Evolutionary conservation across 2,797 vertebrate species (phyloP), one percentile per base, ranked within the genome.

Genomic region (Sebastes umbrosus): DNA sequence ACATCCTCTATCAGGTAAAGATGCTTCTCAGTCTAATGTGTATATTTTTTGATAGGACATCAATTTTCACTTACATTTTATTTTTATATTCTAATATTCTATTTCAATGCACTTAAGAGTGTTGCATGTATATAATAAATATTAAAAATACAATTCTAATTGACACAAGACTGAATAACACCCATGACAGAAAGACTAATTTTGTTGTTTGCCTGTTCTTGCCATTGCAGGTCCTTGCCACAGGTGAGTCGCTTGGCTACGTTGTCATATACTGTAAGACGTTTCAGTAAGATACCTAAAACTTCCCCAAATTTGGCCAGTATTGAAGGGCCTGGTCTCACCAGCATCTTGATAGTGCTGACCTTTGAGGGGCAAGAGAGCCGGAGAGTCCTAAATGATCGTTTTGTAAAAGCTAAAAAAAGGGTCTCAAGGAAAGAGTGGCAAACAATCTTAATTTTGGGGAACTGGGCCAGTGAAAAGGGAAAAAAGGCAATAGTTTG

Each of bases 1-100:
- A 1, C 54, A 10, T 83, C 62, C 63, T 4, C 79, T 11, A 16
- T 39, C 81, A 88, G 92, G 92, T 94, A 92, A 46, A 59, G 0
- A 50, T 32, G 1, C 4, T 6, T 12, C 22, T 63, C 8, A 43
- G 8, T 63, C 3, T 55, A 36, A 46, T 68, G 1, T 8, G 13
- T 14, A 34, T 43, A 18, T 32, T 31, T 32, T 18, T n/a, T 2
- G 3, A n/a, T 3, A 52, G n/a, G 13, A 50, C 3, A 65, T 22
- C 5, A 3, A 57, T 43, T 20, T 74, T 22, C 16, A 52, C 13
- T 18, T 32, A 5, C 4, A 57, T 27, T 16, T 52, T 25, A n/a
- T 60, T 25, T 34, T 7, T 54, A 14, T 25, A 59, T 7, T 50
- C 13, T 13, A 2, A 10, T 29, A 24, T 32, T 70, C 22, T 18